A percentile compares a stretch with the other conserved stretches of the same genome.
These are phyloP conservation scores for Melanaphis sacchari DNA, from an alignment of 1,140 invertebrate genomes.

Conservation along the genomic window DNA sequence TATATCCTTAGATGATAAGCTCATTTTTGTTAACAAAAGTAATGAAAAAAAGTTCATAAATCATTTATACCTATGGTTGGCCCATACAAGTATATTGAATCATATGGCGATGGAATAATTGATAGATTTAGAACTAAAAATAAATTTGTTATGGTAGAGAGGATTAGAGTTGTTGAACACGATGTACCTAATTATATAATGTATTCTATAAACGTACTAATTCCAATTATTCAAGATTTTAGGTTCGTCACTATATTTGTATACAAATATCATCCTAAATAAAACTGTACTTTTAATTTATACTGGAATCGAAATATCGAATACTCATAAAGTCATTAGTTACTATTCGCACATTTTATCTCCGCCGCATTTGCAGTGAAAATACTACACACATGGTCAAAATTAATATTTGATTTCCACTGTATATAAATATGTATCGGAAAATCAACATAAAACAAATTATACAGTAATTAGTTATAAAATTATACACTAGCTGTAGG, in stretches of 20 bases:
- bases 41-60: neutral
- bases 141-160: too few relatives aligned
- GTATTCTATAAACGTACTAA: too few relatives aligned
- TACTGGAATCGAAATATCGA: neutral
- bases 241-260: too few relatives aligned
- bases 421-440: neutral
- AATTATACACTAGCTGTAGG: neutral
- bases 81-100: neutral
- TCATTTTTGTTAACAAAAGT: neutral
- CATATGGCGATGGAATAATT: too few relatives aligned
- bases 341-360: neutral
- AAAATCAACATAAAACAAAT: neutral
- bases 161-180: too few relatives aligned
- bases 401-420: neutral
- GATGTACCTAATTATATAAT: too few relatives aligned
- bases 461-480: neutral
- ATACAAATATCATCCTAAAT: neutral
- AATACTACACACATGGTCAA: neutral
- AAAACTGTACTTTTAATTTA: neutral
- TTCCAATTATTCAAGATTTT: too few relatives aligned
- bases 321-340: neutral
- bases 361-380: neutral
- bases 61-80: neutral
- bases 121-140: too few relatives aligned
- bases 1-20: neutral